phyloP scores from a whole-genome alignment of 2,113 vertebrate species.

The Globicephala melas region DNA sequence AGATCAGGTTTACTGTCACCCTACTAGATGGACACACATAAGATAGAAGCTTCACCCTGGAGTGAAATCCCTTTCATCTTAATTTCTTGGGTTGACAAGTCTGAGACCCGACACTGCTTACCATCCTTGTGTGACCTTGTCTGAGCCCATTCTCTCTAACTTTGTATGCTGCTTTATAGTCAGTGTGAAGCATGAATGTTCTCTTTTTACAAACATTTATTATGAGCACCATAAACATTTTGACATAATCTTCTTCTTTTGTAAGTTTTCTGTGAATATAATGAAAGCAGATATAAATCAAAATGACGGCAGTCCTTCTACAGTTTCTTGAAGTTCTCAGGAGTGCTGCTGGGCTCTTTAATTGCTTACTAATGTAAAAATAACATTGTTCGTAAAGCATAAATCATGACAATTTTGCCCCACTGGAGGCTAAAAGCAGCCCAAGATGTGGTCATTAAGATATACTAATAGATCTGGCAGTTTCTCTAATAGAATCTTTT shows the following conservation, averaged over 20 bases:
- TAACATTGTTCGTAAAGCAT: conserved; percentile 76
- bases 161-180: background rate
- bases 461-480: conserved; percentile 77
- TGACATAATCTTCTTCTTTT: conserved; percentile 64
- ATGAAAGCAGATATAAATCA: conserved; percentile 66
- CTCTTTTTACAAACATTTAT: conserved; percentile 25
- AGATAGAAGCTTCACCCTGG: background rate
- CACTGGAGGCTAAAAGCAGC: conserved; percentile 75
- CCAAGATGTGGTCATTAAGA: conserved; percentile 78
- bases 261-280: conserved; percentile 74
- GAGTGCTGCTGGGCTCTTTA: conserved; percentile 73
- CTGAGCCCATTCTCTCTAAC: background rate
- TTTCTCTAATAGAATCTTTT: conserved; percentile 78
- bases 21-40: background rate
- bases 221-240: conserved; percentile 65
- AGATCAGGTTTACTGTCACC: background rate
- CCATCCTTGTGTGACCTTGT: background rate
- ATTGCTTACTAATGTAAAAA: conserved; percentile 81
- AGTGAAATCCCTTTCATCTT: background rate
- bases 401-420: conserved; percentile 80
- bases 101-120: background rate
- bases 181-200: background rate
- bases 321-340: conserved; percentile 61
- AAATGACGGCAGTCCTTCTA: conserved; percentile 61
- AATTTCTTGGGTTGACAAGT: background rate